Evolutionary conservation across 2,888 invertebrate species (phyloP).

Genomic region (Torymus texanus): DNA sequence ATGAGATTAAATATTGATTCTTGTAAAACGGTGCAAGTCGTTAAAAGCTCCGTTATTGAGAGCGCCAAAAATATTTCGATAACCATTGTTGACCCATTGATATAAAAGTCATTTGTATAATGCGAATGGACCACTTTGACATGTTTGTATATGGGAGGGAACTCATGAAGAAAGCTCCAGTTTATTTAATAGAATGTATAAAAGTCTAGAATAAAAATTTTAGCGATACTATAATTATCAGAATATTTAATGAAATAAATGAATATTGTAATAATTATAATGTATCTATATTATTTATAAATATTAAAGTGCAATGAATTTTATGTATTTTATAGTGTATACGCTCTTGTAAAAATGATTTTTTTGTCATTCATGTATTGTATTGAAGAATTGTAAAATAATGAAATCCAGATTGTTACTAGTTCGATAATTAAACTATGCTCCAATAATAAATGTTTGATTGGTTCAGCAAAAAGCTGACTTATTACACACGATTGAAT

Average conservation of each 20-base stretch:
- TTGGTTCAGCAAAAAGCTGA: constrained; percentile 27
- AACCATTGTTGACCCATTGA: constrained; percentile 46
- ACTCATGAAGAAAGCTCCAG: background rate
- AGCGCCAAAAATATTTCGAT: constrained; percentile 41
- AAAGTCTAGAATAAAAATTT: constrained; percentile 24
- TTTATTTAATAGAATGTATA: constrained; percentile 26
- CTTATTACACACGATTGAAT: constrained; percentile 32
- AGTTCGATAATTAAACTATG: constrained; percentile 52
- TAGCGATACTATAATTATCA: constrained; percentile 37
- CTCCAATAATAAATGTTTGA: constrained; percentile 51
- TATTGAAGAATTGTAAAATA: constrained; percentile 44
- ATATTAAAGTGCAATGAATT: constrained; percentile 40
- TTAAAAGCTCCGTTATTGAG: constrained; percentile 31
- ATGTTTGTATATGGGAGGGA: background rate
- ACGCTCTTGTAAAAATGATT: constrained; percentile 25
- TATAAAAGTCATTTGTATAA: constrained; percentile 35
- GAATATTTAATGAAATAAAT: constrained; percentile 27
- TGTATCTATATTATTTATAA: constrained; percentile 30
- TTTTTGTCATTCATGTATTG: constrained; percentile 35
- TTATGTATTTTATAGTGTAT: constrained; percentile 38
- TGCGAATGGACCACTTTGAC: background rate
- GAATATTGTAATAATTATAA: constrained; percentile 46
- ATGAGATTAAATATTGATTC: constrained; percentile 6
- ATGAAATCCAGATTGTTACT: constrained; percentile 48
- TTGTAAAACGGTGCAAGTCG: constrained; percentile 9